Conservation (phyloP, 2,797 vertebrate genomes). For the Pseudocheirus occidentalis region DNA sequence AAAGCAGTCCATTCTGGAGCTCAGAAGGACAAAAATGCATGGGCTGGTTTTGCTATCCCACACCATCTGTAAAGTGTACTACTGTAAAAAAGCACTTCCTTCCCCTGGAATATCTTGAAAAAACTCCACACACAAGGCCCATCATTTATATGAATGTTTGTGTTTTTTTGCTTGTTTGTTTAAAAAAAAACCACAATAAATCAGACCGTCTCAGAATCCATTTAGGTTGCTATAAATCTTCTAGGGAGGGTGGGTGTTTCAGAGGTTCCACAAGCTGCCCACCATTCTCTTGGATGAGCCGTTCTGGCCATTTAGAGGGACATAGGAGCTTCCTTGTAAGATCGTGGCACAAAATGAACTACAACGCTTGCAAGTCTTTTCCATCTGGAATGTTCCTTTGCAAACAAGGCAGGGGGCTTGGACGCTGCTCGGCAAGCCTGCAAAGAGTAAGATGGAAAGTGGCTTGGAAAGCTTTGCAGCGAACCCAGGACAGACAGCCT, state of each 20-base stretch:
- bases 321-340: constrained; percentile 62
- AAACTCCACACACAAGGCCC: constrained; percentile 54
- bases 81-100: rapidly evolving
- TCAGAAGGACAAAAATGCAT: not conserved
- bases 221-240: not conserved
- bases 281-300: constrained; percentile 36
- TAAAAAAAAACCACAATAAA: not conserved
- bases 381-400: constrained; percentile 48
- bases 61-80: not conserved
- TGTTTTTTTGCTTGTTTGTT: not conserved
- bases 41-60: not conserved
- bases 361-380: constrained; percentile 69
- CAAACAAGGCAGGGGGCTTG: constrained; percentile 59
- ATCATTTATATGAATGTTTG: not conserved
- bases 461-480: not conserved
- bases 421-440: constrained; percentile 45
- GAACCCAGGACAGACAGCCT: not conserved
- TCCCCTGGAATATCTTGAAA: constrained; percentile 64
- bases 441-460: constrained; percentile 33
- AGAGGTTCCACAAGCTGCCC: not conserved
- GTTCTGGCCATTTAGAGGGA: constrained; percentile 19
- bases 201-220: not conserved
- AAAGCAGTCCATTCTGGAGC: not conserved
- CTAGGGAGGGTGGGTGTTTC: not conserved
- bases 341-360: constrained; percentile 59